These are phyloP conservation scores for Tetramorium parvispinum DNA, from an alignment of 1,140 invertebrate species.

Conservation along the genomic window DNA sequence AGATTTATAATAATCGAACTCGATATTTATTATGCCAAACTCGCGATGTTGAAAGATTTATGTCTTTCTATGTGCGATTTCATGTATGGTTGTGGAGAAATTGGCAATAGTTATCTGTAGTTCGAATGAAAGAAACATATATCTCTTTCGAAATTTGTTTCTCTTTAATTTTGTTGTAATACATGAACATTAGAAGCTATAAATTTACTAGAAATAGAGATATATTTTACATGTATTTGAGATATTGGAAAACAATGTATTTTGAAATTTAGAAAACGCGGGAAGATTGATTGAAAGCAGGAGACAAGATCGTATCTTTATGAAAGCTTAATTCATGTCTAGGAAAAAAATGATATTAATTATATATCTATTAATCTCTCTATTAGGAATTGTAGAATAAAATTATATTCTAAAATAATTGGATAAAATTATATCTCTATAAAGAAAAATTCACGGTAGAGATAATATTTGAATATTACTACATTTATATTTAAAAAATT, in stretches of 20 bases:
- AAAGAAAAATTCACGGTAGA: not conserved
- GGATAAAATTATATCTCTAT: not conserved
- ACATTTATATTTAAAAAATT: not conserved
- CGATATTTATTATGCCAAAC: slow-evolving; percentile 56
- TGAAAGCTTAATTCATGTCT: not conserved
- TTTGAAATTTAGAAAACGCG: not conserved
- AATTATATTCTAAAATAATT: slow-evolving; percentile 2
- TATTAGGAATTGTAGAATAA: not conserved
- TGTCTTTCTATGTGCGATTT: not conserved
- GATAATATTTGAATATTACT: not conserved
- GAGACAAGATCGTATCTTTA: not conserved
- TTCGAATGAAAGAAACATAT: not conserved
- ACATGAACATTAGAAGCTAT: not conserved
- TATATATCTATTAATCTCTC: not conserved
- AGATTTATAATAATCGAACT: slow-evolving; percentile 65
- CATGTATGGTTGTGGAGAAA: not conserved
- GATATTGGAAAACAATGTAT: not conserved
- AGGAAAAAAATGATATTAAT: not conserved
- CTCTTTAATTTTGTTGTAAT: not conserved
- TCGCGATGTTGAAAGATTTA: slow-evolving; percentile 31
- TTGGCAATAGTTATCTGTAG: not conserved
- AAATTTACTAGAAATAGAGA: not conserved
- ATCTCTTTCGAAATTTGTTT: slow-evolving; percentile 13
- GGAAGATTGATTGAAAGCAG: not conserved
- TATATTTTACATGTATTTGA: no score